phyloP scores from a whole-genome alignment of 2,797 vertebrate species.

The Pantherophis vulpinus region DNA sequence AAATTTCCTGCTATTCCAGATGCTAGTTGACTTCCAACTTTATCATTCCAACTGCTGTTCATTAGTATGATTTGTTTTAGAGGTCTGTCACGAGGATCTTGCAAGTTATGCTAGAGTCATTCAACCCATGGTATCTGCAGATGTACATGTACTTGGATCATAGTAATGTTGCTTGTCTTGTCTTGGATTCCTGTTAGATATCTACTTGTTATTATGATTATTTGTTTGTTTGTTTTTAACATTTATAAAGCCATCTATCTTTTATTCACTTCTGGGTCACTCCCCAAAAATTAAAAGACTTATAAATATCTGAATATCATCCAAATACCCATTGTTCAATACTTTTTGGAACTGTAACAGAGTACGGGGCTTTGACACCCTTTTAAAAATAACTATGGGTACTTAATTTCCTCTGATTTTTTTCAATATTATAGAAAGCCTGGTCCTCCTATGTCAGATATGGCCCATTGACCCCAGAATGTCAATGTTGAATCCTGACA shows the following conservation, averaged over 20 bases:
- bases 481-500: neutral
- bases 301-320: too few species aligned
- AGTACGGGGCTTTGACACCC: neutral
- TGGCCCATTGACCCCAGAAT: neutral
- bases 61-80: neutral
- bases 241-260: too few species aligned
- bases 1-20: neutral
- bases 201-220: too few species aligned
- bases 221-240: too few species aligned
- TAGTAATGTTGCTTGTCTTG: neutral
- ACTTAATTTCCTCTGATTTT: neutral
- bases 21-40: neutral
- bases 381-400: neutral
- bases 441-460: neutral
- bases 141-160: neutral
- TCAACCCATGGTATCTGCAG: neutral
- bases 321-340: too few species aligned
- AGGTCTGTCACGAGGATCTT: neutral
- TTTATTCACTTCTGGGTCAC: too few species aligned
- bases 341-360: neutral
- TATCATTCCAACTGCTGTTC: neutral
- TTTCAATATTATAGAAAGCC: neutral
- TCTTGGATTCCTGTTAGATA: neutral
- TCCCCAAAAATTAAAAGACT: too few species aligned
- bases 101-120: neutral